Evolutionary conservation across 2,113 vertebrate species (phyloP), one percentile per base, ranked within the genome.

Genomic region (Pycnonotus jocosus): DNA sequence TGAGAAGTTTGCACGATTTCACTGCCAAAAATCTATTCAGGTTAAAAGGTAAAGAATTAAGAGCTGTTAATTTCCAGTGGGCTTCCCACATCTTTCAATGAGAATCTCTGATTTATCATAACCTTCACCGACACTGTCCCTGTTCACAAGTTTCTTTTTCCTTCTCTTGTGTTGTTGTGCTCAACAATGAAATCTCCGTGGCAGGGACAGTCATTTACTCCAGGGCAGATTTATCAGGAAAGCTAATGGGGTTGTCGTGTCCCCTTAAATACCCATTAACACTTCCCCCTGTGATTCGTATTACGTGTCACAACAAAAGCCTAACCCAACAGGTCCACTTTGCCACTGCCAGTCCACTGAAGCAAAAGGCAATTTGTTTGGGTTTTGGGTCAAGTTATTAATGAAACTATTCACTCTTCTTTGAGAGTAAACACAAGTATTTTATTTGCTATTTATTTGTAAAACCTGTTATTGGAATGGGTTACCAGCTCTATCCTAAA

Each of bases 191-290:
- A 90, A 72, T 92, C 66, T 92, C 76, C 28, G 27, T 33, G 42
- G 31, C 3, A 6, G 86, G 31, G 15, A 57, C 10, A 81, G 64
- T 88, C 80, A 60, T 83, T 73, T 92, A 91, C 72, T 86, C 47
- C 31, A 77, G 51, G 81, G 47, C 51, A 94, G 90, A 92, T 92
- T 95, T 87, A 95, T 91, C 86, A 89, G 60, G 25, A 17, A 88
- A 91, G 38, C 8, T 94, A 94, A 96, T 86, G 77, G 86, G 72
- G 51, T 89, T 91, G 92, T 93, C 81, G 66, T 92, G 93, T 95
- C 38, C 60, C 73, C 73, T 91, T 94, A 95, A 96, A 96, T 40
- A 70, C 56, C 84, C 81, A 94, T 96, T 96, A 92, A 81, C 84
- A 73, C 73, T 86, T 96, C 19, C 50, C 40, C 12, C 51, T 74